Evolutionary conservation across 2,888 invertebrate genomes (phyloP).

Genomic region (Girardia tigrina): DNA sequence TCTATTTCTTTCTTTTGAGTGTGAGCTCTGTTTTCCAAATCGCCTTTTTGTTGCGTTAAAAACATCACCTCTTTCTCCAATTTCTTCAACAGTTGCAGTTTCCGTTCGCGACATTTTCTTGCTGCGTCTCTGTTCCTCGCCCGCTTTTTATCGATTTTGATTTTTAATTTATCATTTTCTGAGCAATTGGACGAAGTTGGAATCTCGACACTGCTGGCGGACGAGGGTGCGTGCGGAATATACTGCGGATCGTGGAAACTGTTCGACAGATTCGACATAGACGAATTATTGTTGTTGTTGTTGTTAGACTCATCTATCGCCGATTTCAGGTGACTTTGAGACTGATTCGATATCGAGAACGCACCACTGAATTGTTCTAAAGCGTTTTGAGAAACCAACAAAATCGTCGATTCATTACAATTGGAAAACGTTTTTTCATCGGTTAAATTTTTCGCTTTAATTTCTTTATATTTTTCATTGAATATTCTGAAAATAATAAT

Average conservation of each 20-base stretch:
- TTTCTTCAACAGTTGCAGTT: conserved; percentile 30
- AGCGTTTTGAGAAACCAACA: conserved; percentile 5
- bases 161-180: conserved; percentile 8
- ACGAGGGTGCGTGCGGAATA: background rate
- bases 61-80: conserved; percentile 31
- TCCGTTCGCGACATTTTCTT: conserved; percentile 34
- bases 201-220: background rate
- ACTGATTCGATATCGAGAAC: background rate
- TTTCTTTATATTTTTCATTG: conserved; percentile 1
- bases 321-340: background rate
- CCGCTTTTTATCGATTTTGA: conserved; percentile 32
- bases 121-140: conserved; percentile 34
- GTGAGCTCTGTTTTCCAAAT: background rate
- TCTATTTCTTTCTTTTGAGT: background rate
- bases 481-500: background rate
- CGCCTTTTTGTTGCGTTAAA: conserved; percentile 21
- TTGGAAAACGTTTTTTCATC: background rate
- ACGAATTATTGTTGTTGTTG: background rate
- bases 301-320: too few relatives aligned
- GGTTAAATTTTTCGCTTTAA: conserved; percentile 7
- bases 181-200: conserved; percentile 2
- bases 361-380: background rate
- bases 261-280: background rate
- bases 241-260: background rate
- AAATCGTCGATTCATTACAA: conserved; percentile 4